Base-by-base conservation (phyloP, 1,140 invertebrate species). In the Halictus rubicundus region DNA sequence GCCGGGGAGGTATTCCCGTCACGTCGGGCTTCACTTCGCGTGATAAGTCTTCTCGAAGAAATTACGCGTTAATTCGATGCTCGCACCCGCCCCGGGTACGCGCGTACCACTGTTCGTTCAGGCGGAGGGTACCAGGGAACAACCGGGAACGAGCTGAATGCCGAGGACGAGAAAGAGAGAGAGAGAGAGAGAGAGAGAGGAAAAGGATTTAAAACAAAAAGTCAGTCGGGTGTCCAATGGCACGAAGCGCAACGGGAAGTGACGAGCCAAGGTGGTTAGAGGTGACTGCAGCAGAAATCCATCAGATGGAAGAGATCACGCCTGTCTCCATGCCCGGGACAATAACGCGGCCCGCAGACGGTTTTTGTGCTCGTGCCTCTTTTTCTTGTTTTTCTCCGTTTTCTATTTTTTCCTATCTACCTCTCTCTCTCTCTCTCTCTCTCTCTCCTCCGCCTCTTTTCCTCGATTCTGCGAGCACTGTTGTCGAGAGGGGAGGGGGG, bases 291-390 rank as follows among this genome's bases (percentile, higher is more conserved):
- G 59, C 74, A 88, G 85, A 90, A 90, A 90, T 90, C 88, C 89
- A 91, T 91, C 90, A 86, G 88, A 89, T 89, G 87, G 87, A 89
- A 89, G 80, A 86, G 84, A 87, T 90, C 88, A 87, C 89, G 89
- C 88, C 87, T 87, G 86, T 87, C 85, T 89, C 68, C 80, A 65
- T 81, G 69, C 68, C 79, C 72, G 78, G 75, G 79, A 91, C 87
- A 91, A 91, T 89, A 85, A 88, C 82, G 76, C 84, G 86, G 79
- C 81, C 85, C 84, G 88, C 88, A 89, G 89, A 88, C 88, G 78
- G 85, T 89, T 89, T 90, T 88, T 90, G 88, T 90, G 70, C 85
- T 84, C 81, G 32, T 49, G 60, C 64, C 59, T 52, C 72, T 69
- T 71, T 68, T 57, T 52, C 68, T 74, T 52, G 49, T 52, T 52